These are phyloP conservation scores for Ophonus ardosiacus DNA, from an alignment of 2,888 invertebrate genomes.

Conservation along the genomic window DNA sequence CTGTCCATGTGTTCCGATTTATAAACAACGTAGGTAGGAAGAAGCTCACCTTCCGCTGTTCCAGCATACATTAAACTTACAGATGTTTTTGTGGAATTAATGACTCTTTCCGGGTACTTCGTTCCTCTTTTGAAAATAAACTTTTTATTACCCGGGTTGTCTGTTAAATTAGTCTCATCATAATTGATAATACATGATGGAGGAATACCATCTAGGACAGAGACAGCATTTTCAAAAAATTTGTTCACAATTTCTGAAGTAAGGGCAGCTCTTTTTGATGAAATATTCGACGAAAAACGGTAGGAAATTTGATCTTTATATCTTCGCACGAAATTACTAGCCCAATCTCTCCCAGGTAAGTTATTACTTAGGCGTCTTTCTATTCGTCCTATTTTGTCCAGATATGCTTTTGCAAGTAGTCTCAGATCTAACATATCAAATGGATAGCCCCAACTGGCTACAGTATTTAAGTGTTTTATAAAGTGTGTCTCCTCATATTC, in stretches of 20 bases:
- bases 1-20: background rate
- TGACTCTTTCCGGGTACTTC: no score
- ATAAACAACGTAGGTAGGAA: slow-evolving; percentile 68
- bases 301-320: slow-evolving; percentile 27
- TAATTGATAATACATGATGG: slow-evolving; percentile 8
- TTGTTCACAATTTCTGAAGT: slow-evolving; percentile 42
- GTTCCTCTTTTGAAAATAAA: slow-evolving; percentile 50
- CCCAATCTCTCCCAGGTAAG: slow-evolving; percentile 55
- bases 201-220: slow-evolving; percentile 34
- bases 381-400: no score
- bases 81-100: no score
- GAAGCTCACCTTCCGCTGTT: slow-evolving; percentile 68
- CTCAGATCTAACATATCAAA: no score
- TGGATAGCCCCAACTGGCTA: no score
- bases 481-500: no score
- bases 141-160: slow-evolving; percentile 69
- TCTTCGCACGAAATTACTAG: slow-evolving; percentile 39
- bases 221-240: slow-evolving; percentile 50
- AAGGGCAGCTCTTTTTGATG: slow-evolving; percentile 44
- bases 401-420: no score
- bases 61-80: slow-evolving; percentile 68
- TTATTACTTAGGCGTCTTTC: no score
- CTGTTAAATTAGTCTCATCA: slow-evolving; percentile 69
- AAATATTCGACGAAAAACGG: slow-evolving; percentile 57
- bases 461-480: no score